Percentiles rank a stretch among this genome's conserved stretches.
Conservation (phyloP, 1,140 invertebrate species). For the Magallana angulata region DNA sequence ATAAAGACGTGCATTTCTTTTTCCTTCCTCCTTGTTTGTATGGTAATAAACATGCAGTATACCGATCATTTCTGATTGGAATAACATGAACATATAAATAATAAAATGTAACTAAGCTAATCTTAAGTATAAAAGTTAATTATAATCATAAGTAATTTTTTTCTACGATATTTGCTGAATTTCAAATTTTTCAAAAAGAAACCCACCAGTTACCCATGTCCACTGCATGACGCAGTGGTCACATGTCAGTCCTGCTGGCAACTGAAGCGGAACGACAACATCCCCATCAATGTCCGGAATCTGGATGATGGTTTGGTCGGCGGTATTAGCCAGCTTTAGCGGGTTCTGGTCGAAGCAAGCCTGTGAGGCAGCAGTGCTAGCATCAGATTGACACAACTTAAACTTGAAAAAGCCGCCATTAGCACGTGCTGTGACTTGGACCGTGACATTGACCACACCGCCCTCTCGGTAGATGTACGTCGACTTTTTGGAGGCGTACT, state of each 20-base stretch:
- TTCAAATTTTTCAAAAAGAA: too few species aligned
- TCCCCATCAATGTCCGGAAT: constrained; percentile 30
- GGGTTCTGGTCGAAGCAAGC: constrained; percentile 31
- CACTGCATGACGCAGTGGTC: constrained; percentile 37
- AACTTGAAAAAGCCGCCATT: constrained; percentile 40
- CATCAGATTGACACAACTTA: constrained; percentile 18
- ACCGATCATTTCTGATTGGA: too few species aligned
- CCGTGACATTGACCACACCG: constrained; percentile 12
- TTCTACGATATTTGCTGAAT: too few species aligned
- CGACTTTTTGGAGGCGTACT: constrained; percentile 22
- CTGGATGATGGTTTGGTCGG: constrained; percentile 27
- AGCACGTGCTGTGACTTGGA: constrained; percentile 11
- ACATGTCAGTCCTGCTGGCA: constrained; percentile 33
- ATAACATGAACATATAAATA: too few species aligned
- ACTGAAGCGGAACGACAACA: constrained; percentile 30
- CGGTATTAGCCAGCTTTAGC: constrained; percentile 25
- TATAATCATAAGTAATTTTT: too few species aligned
- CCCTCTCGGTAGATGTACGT: constrained; percentile 40
- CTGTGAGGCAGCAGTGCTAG: neutral
- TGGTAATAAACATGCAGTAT: too few species aligned
- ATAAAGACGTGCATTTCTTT: neutral
- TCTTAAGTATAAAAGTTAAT: too few species aligned
- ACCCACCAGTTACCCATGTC: constrained; percentile 15
- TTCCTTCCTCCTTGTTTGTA: neutral
- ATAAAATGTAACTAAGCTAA: too few species aligned